These are phyloP conservation scores for Eupithecia insigniata DNA, from an alignment of 2,888 invertebrate species.

Conservation along the genomic window DNA sequence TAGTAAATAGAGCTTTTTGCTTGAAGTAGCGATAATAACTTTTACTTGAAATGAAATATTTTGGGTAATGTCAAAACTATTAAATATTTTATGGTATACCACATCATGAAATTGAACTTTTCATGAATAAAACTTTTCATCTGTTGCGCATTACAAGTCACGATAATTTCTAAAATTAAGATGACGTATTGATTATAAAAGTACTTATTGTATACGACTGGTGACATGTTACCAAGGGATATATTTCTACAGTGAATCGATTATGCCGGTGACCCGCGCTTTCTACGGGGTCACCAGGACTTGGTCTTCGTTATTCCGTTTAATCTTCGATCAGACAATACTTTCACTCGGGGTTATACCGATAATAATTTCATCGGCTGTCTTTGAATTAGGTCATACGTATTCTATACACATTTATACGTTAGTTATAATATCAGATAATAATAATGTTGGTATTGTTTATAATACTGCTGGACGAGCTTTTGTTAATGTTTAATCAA, in stretches of 20 bases:
- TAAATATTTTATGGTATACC: not conserved
- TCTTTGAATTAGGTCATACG: slow-evolving; percentile 30
- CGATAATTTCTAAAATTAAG: slow-evolving; percentile 50
- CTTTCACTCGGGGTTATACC: slow-evolving; percentile 44
- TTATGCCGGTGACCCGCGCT: slow-evolving; percentile 55
- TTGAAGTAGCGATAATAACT: not conserved
- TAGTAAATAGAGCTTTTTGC: not conserved
- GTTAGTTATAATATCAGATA: slow-evolving; percentile 13
- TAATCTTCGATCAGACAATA: slow-evolving; percentile 45
- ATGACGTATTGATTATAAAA: slow-evolving; percentile 54
- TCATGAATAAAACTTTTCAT: not conserved
- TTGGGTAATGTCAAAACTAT: not conserved
- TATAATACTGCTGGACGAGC: not conserved
- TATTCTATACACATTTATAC: slow-evolving; percentile 16
- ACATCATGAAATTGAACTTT: not conserved
- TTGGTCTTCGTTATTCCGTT: slow-evolving; percentile 44
- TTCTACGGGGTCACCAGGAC: slow-evolving; percentile 48
- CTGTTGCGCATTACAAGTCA: slow-evolving; percentile 21
- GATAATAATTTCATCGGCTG: slow-evolving; percentile 36
- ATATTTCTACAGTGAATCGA: slow-evolving; percentile 62
- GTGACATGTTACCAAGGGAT: slow-evolving; percentile 56
- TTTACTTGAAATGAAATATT: not conserved
- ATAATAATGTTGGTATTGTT: not conserved
- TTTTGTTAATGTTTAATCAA: slow-evolving; percentile 10
- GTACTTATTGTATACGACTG: slow-evolving; percentile 53